Evolutionary conservation across 2,797 vertebrate species (phyloP), one percentile per base, ranked within the genome.

Genomic region (Euphonia xanthogaster): DNA sequence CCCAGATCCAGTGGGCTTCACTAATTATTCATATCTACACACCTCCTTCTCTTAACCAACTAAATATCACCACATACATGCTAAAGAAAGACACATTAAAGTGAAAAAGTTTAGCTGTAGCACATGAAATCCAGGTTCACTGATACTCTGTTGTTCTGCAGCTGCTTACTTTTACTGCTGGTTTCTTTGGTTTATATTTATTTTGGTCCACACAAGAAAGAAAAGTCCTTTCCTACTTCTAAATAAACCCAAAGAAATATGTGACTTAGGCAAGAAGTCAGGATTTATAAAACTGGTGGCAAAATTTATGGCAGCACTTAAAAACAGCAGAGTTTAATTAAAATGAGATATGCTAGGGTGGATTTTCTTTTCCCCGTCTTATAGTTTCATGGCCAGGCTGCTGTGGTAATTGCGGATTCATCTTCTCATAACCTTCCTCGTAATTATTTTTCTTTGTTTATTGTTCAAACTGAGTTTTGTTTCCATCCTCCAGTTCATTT

Each of bases 401-500:
- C 61, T 92, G 92, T 48, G 23, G 87, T 86, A 86, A 93, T 85
- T 97, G 58, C 86, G 74, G 88, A 97, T 86, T 97, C 93, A 90
- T 51, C 58, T 70, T 89, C 76, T 87, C 60, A 87, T 67, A 71
- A 92, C 86, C 73, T 47, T 89, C 78, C 83, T 76, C 21, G 10
- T 85, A 93, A 95, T 96, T 95, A 94, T 91, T 92, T 96, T 92
- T 84, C 95, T 96, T 96, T 97, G 94, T 95, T 97, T 97, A 97
- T 96, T 88, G 88, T 97, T 96, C 88, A 97, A 96, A 96, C 86
- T 84, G 94, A 97, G 88, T 96, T 96, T 88, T 17, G 19, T 96
- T 97, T 94, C 91, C 71, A 94, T 77, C 81, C 90, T 91, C 44
- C 40, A 55, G 71, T 88, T 88, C 66, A 61, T 93, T 94, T 97